Evolutionary conservation across 2,113 vertebrate genomes (phyloP).

Genomic region (Lanius collurio): DNA sequence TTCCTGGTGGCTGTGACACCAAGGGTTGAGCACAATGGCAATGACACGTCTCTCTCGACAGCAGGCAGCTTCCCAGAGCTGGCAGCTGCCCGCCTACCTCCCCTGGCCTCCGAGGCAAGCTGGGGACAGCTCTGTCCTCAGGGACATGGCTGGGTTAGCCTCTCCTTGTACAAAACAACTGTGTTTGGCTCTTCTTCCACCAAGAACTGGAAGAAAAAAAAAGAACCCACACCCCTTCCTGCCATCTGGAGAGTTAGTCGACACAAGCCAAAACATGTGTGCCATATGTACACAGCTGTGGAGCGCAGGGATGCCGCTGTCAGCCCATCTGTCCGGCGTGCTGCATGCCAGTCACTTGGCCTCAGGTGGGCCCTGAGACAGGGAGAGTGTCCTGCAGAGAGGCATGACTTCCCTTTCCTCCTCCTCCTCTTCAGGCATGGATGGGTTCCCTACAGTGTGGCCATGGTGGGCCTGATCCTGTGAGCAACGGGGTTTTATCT

Average conservation of each 20-base stretch:
- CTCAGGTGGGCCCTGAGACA: neutral
- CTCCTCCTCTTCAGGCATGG: neutral
- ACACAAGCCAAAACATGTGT: slow-evolving; percentile 25
- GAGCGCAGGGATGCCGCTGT: neutral
- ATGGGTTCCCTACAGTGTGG: rapidly evolving
- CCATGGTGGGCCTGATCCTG: neutral
- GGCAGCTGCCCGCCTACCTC: neutral
- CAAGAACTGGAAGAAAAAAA: neutral
- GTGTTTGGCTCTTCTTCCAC: neutral
- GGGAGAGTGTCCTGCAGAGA: neutral
- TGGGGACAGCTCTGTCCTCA: neutral
- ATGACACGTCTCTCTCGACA: neutral
- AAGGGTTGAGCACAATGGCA: neutral
- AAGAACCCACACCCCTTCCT: slow-evolving; percentile 14
- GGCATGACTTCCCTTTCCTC: neutral
- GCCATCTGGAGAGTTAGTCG: slow-evolving; percentile 37
- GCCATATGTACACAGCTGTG: slow-evolving; percentile 54
- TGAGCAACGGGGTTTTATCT: neutral
- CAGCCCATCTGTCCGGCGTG: neutral
- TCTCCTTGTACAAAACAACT: neutral
- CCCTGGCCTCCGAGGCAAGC: neutral
- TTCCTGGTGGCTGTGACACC: neutral
- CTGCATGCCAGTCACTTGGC: neutral
- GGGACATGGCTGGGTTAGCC: neutral
- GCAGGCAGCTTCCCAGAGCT: neutral